A percentile compares a stretch with the other conserved stretches of the same genome.
phyloP scores from a whole-genome alignment of 2,888 invertebrate genomes.

The Serrognathus titanus region DNA sequence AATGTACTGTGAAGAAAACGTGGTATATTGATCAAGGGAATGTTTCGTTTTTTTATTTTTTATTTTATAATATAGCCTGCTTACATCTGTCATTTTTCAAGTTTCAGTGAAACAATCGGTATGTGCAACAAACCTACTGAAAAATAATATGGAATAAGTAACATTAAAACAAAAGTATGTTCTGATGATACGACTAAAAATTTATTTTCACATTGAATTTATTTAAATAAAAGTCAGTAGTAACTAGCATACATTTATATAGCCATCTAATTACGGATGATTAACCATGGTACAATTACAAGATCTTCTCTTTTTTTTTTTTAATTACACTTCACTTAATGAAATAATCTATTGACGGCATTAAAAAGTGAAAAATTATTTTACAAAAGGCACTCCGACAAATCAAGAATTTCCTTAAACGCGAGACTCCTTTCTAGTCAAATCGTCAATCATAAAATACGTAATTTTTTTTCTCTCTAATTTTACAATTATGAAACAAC shows the following conservation, averaged over 20 bases:
- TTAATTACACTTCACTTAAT: constrained; percentile 5
- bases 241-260: constrained; percentile 25
- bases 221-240: constrained; percentile 23
- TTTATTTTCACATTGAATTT: constrained; percentile 24
- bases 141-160: no score
- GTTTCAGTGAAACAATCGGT: no score
- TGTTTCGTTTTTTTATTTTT: no score
- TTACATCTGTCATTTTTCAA: no score
- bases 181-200: background rate
- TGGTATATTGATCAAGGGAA: no score
- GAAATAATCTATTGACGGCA: constrained; percentile 26
- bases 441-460: background rate
- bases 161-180: no score
- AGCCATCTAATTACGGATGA: constrained; percentile 23
- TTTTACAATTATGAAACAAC: background rate
- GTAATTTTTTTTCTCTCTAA: background rate
- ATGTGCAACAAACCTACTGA: no score
- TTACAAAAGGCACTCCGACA: constrained; percentile 40
- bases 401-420: constrained; percentile 29
- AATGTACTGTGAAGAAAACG: no score
- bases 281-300: constrained; percentile 14
- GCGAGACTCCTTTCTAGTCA: constrained; percentile 1
- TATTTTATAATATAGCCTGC: no score
- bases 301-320: constrained; percentile 1
- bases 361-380: constrained; percentile 29